A percentile compares a stretch with the other conserved stretches of the same genome.
Conservation (phyloP, 2,888 invertebrate genomes). For the Junonia oenone region DNA sequence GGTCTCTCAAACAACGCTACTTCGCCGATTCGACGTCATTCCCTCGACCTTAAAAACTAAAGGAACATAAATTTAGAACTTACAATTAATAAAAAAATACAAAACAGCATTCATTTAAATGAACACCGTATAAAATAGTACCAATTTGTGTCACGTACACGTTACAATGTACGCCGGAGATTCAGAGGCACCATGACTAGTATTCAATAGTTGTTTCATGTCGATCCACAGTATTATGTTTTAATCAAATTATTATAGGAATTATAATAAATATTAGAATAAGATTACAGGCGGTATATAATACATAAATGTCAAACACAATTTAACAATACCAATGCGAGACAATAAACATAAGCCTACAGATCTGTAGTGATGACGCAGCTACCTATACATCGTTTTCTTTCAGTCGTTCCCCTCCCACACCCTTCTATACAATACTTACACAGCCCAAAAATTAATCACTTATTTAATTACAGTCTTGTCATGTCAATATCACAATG, state of each 20-base stretch:
- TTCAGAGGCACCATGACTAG: slow-evolving; percentile 14
- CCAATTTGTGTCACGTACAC: slow-evolving; percentile 17
- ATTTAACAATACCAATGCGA: not conserved
- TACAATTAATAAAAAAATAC: slow-evolving; percentile 32
- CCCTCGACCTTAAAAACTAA: slow-evolving; percentile 51
- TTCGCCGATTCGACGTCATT: slow-evolving; percentile 39
- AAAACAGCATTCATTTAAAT: slow-evolving; percentile 18
- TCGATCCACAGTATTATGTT: not conserved
- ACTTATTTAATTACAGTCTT: slow-evolving; percentile 42
- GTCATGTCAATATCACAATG: slow-evolving; percentile 59
- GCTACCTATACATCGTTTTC: not conserved
- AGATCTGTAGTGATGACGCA: not conserved
- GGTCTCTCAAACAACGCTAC: slow-evolving; percentile 48
- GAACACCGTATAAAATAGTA: slow-evolving; percentile 33
- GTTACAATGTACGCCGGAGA: slow-evolving; percentile 7
- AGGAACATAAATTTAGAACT: slow-evolving; percentile 40
- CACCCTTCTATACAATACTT: not conserved
- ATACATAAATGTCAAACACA: not conserved
- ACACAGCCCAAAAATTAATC: slow-evolving; percentile 47
- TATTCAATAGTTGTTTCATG: not conserved
- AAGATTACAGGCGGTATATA: slow-evolving; percentile 1
- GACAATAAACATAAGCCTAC: not conserved
- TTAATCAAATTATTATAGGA: slow-evolving; percentile 2
- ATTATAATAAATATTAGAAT: not conserved
- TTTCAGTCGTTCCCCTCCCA: not conserved